Conservation (phyloP, 2,888 invertebrate species). For the Standfussiana lucernea region DNA sequence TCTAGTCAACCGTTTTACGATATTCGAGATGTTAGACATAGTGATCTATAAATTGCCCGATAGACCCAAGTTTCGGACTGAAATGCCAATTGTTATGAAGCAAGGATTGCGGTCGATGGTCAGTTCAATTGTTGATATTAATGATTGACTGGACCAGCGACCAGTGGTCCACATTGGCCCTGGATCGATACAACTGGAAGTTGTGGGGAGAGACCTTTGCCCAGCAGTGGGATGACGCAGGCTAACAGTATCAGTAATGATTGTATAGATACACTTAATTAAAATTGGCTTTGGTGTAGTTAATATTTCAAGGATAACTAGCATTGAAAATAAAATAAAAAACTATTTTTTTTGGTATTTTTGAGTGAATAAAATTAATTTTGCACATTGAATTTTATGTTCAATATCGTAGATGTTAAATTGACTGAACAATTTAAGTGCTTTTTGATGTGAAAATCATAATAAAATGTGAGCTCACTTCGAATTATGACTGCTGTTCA, state of each 20-base stretch:
- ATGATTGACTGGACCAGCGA: too few relatives aligned
- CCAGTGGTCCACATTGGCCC: too few relatives aligned
- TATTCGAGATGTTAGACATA: conserved; percentile 57
- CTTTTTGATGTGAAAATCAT: background rate
- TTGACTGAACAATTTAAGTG: background rate
- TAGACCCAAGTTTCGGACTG: conserved; percentile 24
- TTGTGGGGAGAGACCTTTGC: too few relatives aligned
- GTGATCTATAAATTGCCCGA: conserved; percentile 63
- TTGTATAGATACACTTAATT: background rate
- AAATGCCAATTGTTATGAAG: conserved; percentile 51
- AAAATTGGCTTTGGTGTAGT: background rate
- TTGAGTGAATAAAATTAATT: background rate
- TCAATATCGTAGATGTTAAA: background rate
- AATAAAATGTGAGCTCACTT: background rate
- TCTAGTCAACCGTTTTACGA: conserved; percentile 68
- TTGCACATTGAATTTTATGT: background rate
- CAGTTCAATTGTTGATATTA: conserved; percentile 4
- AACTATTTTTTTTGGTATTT: background rate
- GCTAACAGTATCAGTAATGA: too few relatives aligned
- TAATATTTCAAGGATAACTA: background rate
- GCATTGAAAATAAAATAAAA: background rate
- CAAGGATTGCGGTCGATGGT: conserved; percentile 21
- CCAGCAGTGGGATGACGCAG: too few relatives aligned
- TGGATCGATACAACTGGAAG: too few relatives aligned
- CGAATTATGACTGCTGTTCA: background rate